Evolutionary conservation across 1,140 invertebrate genomes (phyloP).

Genomic region (Psix sp.): DNA sequence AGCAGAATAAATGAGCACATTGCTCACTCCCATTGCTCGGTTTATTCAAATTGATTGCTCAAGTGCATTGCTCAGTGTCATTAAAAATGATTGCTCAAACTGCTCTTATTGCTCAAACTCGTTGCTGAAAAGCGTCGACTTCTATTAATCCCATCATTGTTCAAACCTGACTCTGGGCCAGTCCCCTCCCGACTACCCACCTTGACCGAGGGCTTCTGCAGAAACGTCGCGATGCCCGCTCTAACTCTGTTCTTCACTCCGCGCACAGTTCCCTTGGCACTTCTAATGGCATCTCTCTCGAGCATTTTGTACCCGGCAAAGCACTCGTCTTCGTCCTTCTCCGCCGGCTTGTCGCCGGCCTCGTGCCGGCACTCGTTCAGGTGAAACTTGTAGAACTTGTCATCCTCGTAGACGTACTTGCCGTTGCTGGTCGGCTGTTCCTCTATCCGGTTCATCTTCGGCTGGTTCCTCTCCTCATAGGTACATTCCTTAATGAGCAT

Average conservation of each 20-base stretch:
- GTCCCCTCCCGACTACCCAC: conserved; percentile 78
- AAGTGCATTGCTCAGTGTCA: too few species aligned
- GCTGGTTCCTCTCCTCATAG: conserved; percentile 80
- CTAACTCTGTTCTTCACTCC: conserved; percentile 95
- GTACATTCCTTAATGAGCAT: conserved; percentile 81
- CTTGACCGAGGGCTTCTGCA: conserved; percentile 87
- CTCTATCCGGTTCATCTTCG: conserved; percentile 72
- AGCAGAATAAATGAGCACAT: too few species aligned
- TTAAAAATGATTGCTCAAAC: too few species aligned
- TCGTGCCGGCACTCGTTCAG: conserved; percentile 84
- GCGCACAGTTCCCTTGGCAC: conserved; percentile 92
- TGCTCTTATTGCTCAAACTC: too few species aligned
- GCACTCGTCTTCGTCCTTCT: conserved; percentile 80
- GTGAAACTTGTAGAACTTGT: conserved; percentile 89
- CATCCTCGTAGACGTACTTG: conserved; percentile 81
- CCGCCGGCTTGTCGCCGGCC: conserved; percentile 68
- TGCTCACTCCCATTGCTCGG: too few species aligned
- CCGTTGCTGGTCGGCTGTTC: conserved; percentile 69
- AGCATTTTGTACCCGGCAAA: conserved; percentile 90
- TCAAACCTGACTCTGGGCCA: too few species aligned
- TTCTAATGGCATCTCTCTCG: conserved; percentile 86
- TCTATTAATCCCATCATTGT: too few species aligned
- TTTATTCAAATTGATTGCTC: too few species aligned
- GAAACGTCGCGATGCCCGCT: conserved; percentile 94
- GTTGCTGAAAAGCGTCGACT: too few species aligned